Base-by-base conservation (phyloP, 2,797 vertebrate species). In the Catharus ustulatus region DNA sequence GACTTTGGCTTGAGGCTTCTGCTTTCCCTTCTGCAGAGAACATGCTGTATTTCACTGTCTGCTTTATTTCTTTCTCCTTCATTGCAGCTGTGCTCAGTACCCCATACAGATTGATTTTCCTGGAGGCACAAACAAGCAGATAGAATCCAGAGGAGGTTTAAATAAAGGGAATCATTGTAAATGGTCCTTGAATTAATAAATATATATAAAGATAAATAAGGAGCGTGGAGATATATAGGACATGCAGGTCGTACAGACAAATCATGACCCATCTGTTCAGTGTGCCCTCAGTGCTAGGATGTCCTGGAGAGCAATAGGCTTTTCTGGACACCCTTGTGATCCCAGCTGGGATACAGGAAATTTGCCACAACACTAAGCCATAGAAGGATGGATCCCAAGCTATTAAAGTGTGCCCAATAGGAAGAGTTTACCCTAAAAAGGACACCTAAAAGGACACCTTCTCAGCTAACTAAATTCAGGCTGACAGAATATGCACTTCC, bases 1-100 rank as follows among this genome's bases (percentile, higher is more conserved):
- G 96, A 96, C 93, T 96, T 96, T 96, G 91, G 95, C 95, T 96
- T 22, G 76, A 93, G 94, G 95, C 94, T 94, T 59, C 87, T 88
- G 8, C 87, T 93, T 86, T 96, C 63, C 91, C 80, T 92, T 87
- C 87, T 93, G 80, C 48, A 91, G 80, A 82, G 67, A 93, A 57
- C 76, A 71, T 2, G 0, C 61, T 27, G 0, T 96, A 87, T 95
- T 95, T 96, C 92, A 96, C 86, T 95, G 95, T 83, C 94, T 84
- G 16, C 93, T 96, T 96, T 96, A 93, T 96, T 89, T 94, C 91
- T 87, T 84, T 94, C 89, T 93, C 89, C 94, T 76, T 92, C 90
- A 84, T 96, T 96, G 92, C 69, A 90, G 79, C 21, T 81, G 73
- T 40, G 63, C 71, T 94, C 83, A 48, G 73, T 59, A 36, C 49